A percentile compares a stretch with the other conserved stretches of the same genome.
Conservation (phyloP, 2,888 invertebrate genomes). For the Watsonalla cultraria region DNA sequence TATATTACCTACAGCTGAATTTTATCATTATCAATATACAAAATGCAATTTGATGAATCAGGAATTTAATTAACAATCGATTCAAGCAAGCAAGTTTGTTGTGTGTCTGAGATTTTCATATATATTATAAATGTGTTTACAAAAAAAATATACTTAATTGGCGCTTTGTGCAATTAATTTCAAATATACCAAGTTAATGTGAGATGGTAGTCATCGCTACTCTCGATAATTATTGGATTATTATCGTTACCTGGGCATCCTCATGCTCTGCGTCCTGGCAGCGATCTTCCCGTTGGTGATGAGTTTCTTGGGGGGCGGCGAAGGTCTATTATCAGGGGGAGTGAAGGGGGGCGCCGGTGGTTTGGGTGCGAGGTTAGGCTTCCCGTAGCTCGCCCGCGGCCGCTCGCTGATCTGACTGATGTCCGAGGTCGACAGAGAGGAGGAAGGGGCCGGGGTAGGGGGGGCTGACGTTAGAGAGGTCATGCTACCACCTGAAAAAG, state of each 20-base stretch:
- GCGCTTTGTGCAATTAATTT: too few relatives aligned
- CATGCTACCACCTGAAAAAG: slow-evolving; percentile 65
- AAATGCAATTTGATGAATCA: too few relatives aligned
- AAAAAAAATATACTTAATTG: too few relatives aligned
- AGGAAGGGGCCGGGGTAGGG: slow-evolving; percentile 47
- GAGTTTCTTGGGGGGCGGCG: slow-evolving; percentile 83
- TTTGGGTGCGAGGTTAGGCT: slow-evolving; percentile 91
- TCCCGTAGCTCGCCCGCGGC: slow-evolving; percentile 82
- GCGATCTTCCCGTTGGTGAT: slow-evolving; percentile 80
- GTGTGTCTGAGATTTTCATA: too few relatives aligned
- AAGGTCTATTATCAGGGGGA: slow-evolving; percentile 80
- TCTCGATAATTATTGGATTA: slow-evolving; percentile 14
- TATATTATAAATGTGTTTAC: too few relatives aligned
- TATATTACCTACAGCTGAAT: too few relatives aligned
- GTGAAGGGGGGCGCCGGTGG: slow-evolving; percentile 78
- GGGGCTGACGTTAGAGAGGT: slow-evolving; percentile 58
- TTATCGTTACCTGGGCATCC: slow-evolving; percentile 82
- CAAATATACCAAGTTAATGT: too few relatives aligned
- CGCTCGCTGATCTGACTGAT: slow-evolving; percentile 40
- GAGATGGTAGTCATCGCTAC: too few relatives aligned
- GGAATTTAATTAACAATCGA: too few relatives aligned
- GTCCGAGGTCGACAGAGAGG: slow-evolving; percentile 67
- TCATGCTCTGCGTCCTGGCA: slow-evolving; percentile 90
- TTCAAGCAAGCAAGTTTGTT: too few relatives aligned
- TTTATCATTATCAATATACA: too few relatives aligned